Percentiles rank a stretch among this genome's conserved stretches.
phyloP scores from a whole-genome alignment of 2,888 invertebrate genomes.

The Chrysomela aeneicollis region DNA sequence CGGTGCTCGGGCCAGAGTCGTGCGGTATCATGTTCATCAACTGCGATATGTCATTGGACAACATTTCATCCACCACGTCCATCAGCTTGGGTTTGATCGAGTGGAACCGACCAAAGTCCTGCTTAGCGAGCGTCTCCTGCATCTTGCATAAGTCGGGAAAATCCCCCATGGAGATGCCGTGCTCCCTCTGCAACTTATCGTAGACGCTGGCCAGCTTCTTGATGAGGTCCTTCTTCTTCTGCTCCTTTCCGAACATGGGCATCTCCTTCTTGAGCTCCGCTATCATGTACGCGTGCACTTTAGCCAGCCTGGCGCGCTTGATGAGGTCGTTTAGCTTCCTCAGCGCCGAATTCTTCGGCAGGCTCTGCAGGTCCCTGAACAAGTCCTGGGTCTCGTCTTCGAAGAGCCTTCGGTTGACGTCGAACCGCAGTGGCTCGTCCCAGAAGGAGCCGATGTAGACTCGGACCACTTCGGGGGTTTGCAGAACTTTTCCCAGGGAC shows the following conservation, averaged over 20 bases:
- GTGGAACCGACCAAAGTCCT: conserved; percentile 95
- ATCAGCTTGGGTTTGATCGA: conserved; percentile 86
- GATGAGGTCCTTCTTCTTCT: conserved; percentile 95
- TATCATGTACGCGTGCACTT: conserved; percentile 98
- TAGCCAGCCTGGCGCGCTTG: conserved; percentile 93
- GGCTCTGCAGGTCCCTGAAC: conserved; percentile 91
- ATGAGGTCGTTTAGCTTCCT: conserved; percentile 98
- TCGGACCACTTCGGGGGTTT: conserved; percentile 98
- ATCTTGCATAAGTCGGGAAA: conserved; percentile 96
- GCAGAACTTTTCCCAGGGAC: conserved; percentile 97
- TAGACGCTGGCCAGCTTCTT: conserved; percentile 90
- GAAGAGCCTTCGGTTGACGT: conserved; percentile 89
- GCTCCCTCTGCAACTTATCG: conserved; percentile 86
- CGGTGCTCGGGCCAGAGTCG: conserved; percentile 45
- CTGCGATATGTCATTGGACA: conserved; percentile 91
- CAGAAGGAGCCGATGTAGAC: conserved; percentile 99
- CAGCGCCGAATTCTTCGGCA: conserved; percentile 95
- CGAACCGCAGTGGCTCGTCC: conserved; percentile 95
- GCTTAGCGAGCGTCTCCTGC: conserved; percentile 84
- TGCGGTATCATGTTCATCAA: conserved; percentile 95
- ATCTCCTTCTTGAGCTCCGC: conserved; percentile 92
- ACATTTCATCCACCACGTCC: conserved; percentile 94
- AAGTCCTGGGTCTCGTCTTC: conserved; percentile 96
- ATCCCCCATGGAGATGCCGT: conserved; percentile 95
- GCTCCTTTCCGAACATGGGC: conserved; percentile 95